These are phyloP conservation scores for Sebastes matsubarae DNA, from an alignment of 2,797 vertebrate species.

Conservation along the genomic window DNA sequence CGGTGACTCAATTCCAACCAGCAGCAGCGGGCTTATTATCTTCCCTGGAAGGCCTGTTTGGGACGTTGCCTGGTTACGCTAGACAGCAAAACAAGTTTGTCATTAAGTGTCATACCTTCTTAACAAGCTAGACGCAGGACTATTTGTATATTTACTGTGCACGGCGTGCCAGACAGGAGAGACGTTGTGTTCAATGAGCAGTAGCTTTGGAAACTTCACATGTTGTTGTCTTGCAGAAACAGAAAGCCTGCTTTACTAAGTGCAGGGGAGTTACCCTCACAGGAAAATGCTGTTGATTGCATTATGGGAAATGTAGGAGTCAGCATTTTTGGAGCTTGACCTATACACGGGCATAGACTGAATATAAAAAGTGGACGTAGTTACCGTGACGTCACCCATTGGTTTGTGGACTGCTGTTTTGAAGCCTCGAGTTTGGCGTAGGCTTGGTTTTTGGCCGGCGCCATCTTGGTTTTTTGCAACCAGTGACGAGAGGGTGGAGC, in stretches of 20 bases:
- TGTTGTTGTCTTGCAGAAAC: not conserved
- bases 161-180: not conserved
- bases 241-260: not conserved
- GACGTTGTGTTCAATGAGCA: not conserved
- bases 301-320: not conserved
- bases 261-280: not conserved
- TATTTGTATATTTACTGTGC: not conserved
- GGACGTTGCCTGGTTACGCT: conserved; percentile 38
- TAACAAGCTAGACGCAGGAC: not conserved
- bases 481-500: no score
- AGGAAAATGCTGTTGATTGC: not conserved
- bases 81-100: conserved; percentile 17
- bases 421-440: no score
- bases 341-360: not conserved
- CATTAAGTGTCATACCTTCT: not conserved
- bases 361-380: no score
- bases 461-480: no score
- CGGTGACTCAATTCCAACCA: conserved; percentile 48
- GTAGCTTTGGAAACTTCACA: not conserved
- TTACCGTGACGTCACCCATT: no score
- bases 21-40: not conserved
- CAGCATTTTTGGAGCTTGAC: not conserved
- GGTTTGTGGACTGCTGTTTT: no score
- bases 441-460: no score
- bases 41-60: conserved; percentile 15